These are phyloP conservation scores for Chelonus insularis DNA, from an alignment of 1,140 invertebrate genomes.

Conservation along the genomic window DNA sequence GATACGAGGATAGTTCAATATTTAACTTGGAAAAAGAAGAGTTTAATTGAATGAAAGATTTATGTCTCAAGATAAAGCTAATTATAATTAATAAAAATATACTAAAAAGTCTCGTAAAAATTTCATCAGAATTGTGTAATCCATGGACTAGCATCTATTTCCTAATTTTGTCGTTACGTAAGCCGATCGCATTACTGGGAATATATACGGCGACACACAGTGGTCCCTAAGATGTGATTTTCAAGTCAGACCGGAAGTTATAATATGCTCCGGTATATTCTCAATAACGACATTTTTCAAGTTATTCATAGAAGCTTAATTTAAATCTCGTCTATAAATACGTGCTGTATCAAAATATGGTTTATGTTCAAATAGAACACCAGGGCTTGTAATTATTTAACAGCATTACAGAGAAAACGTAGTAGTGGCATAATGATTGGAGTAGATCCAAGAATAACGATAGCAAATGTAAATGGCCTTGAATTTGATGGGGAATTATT, in stretches of 20 bases:
- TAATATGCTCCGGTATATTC: too few relatives aligned
- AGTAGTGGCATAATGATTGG: background rate
- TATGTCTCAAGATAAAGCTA: too few relatives aligned
- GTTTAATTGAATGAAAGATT: background rate
- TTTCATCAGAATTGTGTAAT: slow-evolving; percentile 2
- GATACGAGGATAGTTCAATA: background rate
- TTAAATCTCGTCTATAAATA: too few relatives aligned
- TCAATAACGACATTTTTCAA: too few relatives aligned
- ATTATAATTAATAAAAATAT: too few relatives aligned
- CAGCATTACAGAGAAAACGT: slow-evolving; percentile 14
- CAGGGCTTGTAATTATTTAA: slow-evolving; percentile 23
- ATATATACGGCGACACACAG: background rate
- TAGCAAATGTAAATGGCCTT: background rate
- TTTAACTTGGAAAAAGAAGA: background rate
- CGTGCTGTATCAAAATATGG: too few relatives aligned
- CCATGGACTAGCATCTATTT: background rate
- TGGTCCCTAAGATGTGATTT: slow-evolving; percentile 2
- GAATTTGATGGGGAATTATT: background rate
- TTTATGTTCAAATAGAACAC: too few relatives aligned
- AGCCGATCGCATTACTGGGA: slow-evolving; percentile 25
- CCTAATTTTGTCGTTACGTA: slow-evolving; percentile 28
- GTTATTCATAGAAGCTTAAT: too few relatives aligned
- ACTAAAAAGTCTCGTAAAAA: background rate
- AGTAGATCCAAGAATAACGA: background rate
- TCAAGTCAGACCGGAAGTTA: slow-evolving; percentile 17